Base-by-base conservation (phyloP, 2,797 vertebrate species). In the Scleropages formosus region DNA sequence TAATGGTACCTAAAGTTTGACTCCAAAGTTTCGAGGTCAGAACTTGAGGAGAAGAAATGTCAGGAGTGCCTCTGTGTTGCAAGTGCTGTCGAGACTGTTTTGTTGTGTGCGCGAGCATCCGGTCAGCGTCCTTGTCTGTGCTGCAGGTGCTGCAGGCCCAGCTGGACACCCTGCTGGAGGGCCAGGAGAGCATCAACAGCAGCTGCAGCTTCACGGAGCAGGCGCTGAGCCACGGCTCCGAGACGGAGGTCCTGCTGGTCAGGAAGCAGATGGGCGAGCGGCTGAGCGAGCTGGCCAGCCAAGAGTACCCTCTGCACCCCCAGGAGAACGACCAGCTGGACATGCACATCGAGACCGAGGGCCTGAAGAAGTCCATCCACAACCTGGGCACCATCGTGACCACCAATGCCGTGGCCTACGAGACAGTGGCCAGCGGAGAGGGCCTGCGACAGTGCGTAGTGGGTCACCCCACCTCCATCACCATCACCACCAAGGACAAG, bases 181-280 rank as follows among this genome's bases (percentile, higher is more conserved):
- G 95, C 4, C 95, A 98, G 89, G 96, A 98, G 74, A 94, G 91
- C 77, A 98, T 99, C 78, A 93, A 91, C 88, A 98, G 95, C 84
- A 95, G 95, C 87, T 98, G 96, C 80, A 95, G 87, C 88, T 97
- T 99, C 84, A 96, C 97, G 0, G 95, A 97, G 78, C 96, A 96
- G 88, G 95, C 97, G 0, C 93, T 99, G 79, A 92, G 91, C 86
- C 96, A 95, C 0, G 95, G 96, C 89, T 95, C 93, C 0, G 97
- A 98, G 86, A 96, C 96, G 0, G 97, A 99, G 87, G 96, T 98
- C 78, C 92, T 99, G 79, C 91, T 98, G 85, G 95, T 98, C 72
- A 97, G 96, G 91, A 98, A 98, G 84, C 96, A 98, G 85, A 96
- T 98, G 96, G 95, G 96, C 3, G 96, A 97, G 85, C 94, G 96